Evolutionary conservation across 2,113 vertebrate genomes (phyloP).

Genomic region (Petromus typicus): DNA sequence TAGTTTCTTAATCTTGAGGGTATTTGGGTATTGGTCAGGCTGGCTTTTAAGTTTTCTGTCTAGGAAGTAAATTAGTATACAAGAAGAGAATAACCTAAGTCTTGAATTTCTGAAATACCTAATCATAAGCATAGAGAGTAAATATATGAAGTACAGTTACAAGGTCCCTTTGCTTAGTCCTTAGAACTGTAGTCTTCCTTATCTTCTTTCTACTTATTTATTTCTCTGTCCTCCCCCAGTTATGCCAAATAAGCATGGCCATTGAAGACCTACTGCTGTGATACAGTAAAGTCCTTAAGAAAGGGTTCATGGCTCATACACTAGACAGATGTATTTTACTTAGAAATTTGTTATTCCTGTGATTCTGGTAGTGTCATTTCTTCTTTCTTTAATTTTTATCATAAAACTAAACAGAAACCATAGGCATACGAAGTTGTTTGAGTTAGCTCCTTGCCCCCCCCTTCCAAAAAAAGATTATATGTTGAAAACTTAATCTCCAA

Average conservation of each 20-base stretch:
- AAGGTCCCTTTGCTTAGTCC: neutral
- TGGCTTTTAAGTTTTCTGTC: neutral
- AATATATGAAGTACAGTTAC: neutral
- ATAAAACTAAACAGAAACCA: constrained; percentile 34
- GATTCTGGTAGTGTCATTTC: neutral
- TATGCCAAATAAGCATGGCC: neutral
- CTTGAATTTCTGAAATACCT: neutral
- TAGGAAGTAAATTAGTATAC: neutral
- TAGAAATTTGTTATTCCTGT: neutral
- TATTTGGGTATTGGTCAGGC: neutral
- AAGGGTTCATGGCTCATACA: neutral
- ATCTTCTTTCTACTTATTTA: neutral
- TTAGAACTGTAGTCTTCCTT: neutral
- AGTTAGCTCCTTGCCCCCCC: too few relatives aligned
- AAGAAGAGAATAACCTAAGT: neutral
- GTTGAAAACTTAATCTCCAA: neutral
- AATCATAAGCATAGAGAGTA: neutral
- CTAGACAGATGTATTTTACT: neutral
- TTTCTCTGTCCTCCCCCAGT: neutral
- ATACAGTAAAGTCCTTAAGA: neutral
- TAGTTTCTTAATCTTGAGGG: neutral
- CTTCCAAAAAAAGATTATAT: neutral
- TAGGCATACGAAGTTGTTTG: neutral
- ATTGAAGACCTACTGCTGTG: neutral
- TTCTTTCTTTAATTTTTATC: constrained; percentile 31